Conservation (phyloP, 2,888 invertebrate species). For the Bembecia ichneumoniformis region DNA sequence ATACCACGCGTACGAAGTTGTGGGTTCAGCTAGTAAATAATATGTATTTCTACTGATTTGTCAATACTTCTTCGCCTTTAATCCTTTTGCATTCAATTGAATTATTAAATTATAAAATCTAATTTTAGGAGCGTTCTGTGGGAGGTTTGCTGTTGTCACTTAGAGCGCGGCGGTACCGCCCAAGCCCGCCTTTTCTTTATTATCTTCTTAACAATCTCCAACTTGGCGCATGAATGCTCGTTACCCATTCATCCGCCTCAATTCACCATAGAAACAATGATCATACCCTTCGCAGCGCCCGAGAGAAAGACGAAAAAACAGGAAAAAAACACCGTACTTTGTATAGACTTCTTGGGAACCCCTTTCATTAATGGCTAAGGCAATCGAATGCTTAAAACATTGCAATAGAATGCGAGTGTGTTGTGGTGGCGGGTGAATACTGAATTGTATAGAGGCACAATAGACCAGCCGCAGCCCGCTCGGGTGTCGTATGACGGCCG, state of each 20-base stretch:
- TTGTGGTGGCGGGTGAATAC: constrained; percentile 27
- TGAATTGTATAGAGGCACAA: constrained; percentile 39
- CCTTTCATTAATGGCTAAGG: constrained; percentile 55
- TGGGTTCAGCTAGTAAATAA: no score
- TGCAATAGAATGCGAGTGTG: constrained; percentile 59
- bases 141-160: constrained; percentile 59
- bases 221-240: constrained; percentile 52
- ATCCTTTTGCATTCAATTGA: neutral
- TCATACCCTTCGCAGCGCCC: constrained; percentile 59
- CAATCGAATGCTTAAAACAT: constrained; percentile 72
- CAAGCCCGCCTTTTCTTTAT: constrained; percentile 48
- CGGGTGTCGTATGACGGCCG: constrained; percentile 45
- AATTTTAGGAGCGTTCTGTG: constrained; percentile 20
- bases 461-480: constrained; percentile 18
- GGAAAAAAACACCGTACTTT: constrained; percentile 50
- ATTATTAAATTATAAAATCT: neutral
- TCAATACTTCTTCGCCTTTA: no score
- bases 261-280: constrained; percentile 66
- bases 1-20: no score
- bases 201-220: constrained; percentile 61
- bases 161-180: constrained; percentile 47
- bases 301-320: constrained; percentile 54
- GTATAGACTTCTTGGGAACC: constrained; percentile 63
- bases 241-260: constrained; percentile 58
- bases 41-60: no score